These are phyloP conservation scores for Antennarius striatus DNA, from an alignment of 2,113 vertebrate genomes.

Conservation along the genomic window DNA sequence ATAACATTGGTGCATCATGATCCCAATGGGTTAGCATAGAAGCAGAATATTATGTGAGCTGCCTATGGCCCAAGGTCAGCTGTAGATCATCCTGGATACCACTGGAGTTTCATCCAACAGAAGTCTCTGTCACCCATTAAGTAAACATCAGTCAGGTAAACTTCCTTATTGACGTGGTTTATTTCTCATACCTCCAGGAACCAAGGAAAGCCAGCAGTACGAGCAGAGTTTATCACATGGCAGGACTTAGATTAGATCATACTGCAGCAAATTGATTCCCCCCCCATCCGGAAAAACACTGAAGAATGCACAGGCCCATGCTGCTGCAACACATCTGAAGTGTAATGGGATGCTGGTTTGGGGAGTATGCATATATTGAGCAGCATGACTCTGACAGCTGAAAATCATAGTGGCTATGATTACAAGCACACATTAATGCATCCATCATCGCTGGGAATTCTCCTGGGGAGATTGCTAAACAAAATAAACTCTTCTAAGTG, in stretches of 20 bases:
- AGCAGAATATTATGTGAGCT: constrained; percentile 40
- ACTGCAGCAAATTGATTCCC: constrained; percentile 76
- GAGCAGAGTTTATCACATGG: too few species aligned
- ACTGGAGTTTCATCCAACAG: constrained; percentile 27
- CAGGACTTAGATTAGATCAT: too few species aligned
- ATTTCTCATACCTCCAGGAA: constrained; percentile 67
- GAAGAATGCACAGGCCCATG: constrained; percentile 56
- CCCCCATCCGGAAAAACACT: constrained; percentile 49
- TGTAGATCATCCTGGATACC: constrained; percentile 47
- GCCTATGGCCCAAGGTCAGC: constrained; percentile 61
- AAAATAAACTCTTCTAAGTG: neutral
- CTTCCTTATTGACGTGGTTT: constrained; percentile 68
- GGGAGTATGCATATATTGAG: constrained; percentile 12
- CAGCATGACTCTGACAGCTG: constrained; percentile 16
- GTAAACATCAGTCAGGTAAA: constrained; percentile 61
- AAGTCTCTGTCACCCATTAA: neutral
- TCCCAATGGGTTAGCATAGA: constrained; percentile 45
- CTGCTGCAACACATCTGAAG: constrained; percentile 62
- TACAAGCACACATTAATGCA: neutral
- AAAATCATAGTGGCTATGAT: constrained; percentile 12
- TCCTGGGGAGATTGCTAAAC: neutral
- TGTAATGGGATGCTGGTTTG: constrained; percentile 39
- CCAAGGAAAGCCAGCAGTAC: constrained; percentile 39
- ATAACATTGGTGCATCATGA: constrained; percentile 36
- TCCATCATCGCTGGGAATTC: neutral